phyloP scores from a whole-genome alignment of 2,113 vertebrate species.

The Scomber japonicus region DNA sequence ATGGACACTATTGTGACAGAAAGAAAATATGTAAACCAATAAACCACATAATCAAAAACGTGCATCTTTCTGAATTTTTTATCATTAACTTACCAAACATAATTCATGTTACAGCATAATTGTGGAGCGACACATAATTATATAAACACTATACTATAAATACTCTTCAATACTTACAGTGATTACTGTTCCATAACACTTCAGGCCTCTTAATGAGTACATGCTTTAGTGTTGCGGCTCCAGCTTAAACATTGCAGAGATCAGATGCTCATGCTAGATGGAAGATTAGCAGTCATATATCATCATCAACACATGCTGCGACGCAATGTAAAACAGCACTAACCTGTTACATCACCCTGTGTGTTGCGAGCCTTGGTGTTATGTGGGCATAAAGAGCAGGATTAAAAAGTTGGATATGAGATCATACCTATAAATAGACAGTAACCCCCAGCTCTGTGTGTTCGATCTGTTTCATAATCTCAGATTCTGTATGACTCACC shows the following conservation, averaged over 20 bases:
- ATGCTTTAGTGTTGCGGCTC: constrained; percentile 32
- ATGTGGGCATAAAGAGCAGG: constrained; percentile 67
- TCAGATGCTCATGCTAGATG: constrained; percentile 45
- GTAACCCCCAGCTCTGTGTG: constrained; percentile 53
- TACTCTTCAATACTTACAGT: constrained; percentile 7
- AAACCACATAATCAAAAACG: constrained; percentile 45
- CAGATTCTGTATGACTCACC: constrained; percentile 69
- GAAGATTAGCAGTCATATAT: constrained; percentile 56
- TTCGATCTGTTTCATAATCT: constrained; percentile 77
- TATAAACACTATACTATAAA: constrained; percentile 24
- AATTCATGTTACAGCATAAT: background rate
- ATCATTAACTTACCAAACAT: background rate
- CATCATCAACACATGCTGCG: constrained; percentile 52
- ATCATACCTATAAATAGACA: constrained; percentile 77
- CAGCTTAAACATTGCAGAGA: constrained; percentile 31
- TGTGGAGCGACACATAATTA: background rate
- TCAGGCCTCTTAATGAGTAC: constrained; percentile 40
- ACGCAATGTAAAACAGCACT: constrained; percentile 22
- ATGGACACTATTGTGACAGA: constrained; percentile 48
- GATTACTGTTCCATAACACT: constrained; percentile 32
- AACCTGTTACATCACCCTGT: constrained; percentile 74
- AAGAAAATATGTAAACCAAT: constrained; percentile 69
- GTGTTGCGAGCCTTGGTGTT: constrained; percentile 42
- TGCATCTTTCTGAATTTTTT: background rate
- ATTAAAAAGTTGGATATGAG: constrained; percentile 79